Percentiles rank a stretch among this genome's conserved stretches.
Evolutionary conservation across 2,113 vertebrate genomes (phyloP).

Genomic region (Dicentrarchus labrax): DNA sequence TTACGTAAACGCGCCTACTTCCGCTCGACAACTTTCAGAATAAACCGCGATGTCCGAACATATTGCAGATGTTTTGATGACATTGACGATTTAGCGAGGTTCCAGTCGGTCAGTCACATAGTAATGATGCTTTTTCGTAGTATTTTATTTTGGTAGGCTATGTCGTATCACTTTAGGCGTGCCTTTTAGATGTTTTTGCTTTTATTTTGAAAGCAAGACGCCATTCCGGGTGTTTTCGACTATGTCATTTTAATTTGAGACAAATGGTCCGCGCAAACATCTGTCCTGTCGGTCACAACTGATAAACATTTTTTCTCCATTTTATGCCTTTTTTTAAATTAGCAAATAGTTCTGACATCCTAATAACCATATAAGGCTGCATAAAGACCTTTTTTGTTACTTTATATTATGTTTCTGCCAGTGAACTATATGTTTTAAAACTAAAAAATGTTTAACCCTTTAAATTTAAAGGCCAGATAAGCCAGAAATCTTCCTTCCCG

Average conservation of each 20-base stretch:
- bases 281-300: not conserved
- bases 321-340: not conserved
- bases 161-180: fast-evolving
- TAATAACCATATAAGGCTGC: not conserved
- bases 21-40: slow-evolving; percentile 34
- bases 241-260: not conserved
- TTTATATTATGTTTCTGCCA: not conserved
- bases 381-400: not conserved
- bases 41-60: not conserved
- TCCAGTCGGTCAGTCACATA: fast-evolving
- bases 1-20: not conserved
- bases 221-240: not conserved
- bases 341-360: not conserved
- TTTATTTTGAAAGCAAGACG: slow-evolving; percentile 57
- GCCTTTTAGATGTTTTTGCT: fast-evolving
- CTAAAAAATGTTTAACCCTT: not conserved
- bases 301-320: not conserved
- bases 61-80: not conserved
- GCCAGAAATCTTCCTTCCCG: not conserved
- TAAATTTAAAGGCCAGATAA: not conserved
- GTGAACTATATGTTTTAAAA: not conserved
- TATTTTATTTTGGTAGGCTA: fast-evolving
- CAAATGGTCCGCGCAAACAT: no score
- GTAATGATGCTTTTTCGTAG: fast-evolving
- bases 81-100: fast-evolving